A percentile compares a stretch with the other conserved stretches of the same genome.
Conservation (phyloP, 2,888 invertebrate species). For the Linyphia triangularis region DNA sequence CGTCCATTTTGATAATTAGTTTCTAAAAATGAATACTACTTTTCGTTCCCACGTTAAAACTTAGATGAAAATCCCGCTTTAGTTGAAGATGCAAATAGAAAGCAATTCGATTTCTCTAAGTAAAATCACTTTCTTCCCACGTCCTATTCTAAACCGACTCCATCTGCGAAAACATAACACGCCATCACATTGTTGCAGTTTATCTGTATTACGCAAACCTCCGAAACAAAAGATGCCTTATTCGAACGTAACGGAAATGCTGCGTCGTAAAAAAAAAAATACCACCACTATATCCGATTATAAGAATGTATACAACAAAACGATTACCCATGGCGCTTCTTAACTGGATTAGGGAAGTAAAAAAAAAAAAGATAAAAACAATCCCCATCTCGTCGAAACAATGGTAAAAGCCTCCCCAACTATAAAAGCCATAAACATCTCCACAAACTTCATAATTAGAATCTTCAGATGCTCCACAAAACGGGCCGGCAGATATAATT, state of each 20-base stretch:
- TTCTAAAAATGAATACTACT: too few species aligned
- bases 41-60: too few species aligned
- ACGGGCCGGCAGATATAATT: slow-evolving; percentile 58
- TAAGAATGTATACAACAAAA: slow-evolving; percentile 18
- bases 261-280: not conserved
- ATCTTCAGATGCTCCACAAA: slow-evolving; percentile 40
- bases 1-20: too few species aligned
- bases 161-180: too few species aligned
- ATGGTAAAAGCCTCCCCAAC: slow-evolving; percentile 43
- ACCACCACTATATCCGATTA: not conserved
- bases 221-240: slow-evolving; percentile 52
- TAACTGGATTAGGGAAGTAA: not conserved
- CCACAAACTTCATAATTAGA: slow-evolving; percentile 61
- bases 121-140: too few species aligned
- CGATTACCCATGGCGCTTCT: slow-evolving; percentile 31
- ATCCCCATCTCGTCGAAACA: slow-evolving; percentile 23
- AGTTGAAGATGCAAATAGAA: too few species aligned
- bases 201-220: slow-evolving; percentile 25
- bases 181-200: slow-evolving; percentile 25
- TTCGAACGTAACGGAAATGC: slow-evolving; percentile 30
- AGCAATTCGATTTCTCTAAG: too few species aligned
- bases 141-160: too few species aligned
- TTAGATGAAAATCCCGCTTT: too few species aligned
- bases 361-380: slow-evolving; percentile 14
- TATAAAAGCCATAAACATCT: slow-evolving; percentile 62